Base-by-base conservation (phyloP, 2,888 invertebrate species). In the Cheilosia variabilis region DNA sequence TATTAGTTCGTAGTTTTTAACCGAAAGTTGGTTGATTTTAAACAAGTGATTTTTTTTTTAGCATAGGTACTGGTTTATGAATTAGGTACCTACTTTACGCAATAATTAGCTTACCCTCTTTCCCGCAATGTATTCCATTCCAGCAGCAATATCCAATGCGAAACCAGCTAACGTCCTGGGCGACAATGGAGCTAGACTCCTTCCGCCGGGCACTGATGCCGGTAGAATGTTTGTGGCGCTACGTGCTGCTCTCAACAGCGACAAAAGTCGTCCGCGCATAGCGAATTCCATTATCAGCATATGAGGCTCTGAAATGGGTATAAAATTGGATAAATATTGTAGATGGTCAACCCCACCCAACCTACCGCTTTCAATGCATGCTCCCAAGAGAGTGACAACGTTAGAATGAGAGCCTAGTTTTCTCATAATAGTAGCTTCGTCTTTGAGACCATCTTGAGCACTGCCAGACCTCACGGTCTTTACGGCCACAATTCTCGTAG, bases 231-330 rank as follows among this genome's bases (percentile, higher is more conserved):
- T 92, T 15, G 91, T 91, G 43, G 92, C 92, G 87, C 90, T 92
- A 57, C 92, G 89, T 7, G 92, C 92, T 0, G 92, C 96, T 52
- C 97, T 94, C 81, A 97, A 93, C 90, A 96, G 95, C 1, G 96
- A 95, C 88, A 96, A 92, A 86, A 97, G 92, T 90, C 97, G 96
- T 45, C 97, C 97, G 88, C 96, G 95, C 95, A 96, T 96, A 80
- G 96, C 96, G 90, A 96, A 97, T 92, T 97, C 97, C 95, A 97
- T 95, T 89, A 97, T 95, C 55, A 97, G 93, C 89, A 96, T 94
- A 90, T 96, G 95, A 0, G 97, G 97, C 89, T 97, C 97, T 96
- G 93, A n/a, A 93, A 93, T 87, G 9, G 4, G 19, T 17, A 9
- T 9, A 19, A 47, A 9, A 17, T 47, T 47, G 17, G 17, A 17